Percentiles rank a stretch among this genome's conserved stretches.
These are phyloP conservation scores for Poecilia gillii DNA, from an alignment of 2,797 vertebrate genomes.

Conservation along the genomic window DNA sequence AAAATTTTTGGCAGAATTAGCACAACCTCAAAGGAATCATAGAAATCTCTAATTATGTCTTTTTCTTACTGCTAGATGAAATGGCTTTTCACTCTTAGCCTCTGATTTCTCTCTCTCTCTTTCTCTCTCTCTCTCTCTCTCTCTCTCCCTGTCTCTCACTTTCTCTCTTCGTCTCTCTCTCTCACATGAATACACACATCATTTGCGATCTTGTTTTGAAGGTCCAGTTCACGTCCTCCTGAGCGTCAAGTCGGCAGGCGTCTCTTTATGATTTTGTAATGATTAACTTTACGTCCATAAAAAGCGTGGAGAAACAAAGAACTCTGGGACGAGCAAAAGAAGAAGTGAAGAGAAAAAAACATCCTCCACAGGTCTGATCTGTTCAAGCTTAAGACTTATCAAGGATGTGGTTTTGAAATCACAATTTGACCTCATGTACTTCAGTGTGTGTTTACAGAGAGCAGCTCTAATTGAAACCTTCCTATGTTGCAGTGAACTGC, in stretches of 20 bases:
- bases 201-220: constrained; percentile 1
- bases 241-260: background rate
- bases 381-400: background rate
- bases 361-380: constrained; percentile 17
- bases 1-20: constrained; percentile 9
- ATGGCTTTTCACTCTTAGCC: background rate
- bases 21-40: constrained; percentile 46
- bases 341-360: constrained; percentile 5
- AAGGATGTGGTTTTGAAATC: background rate
- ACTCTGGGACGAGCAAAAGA: background rate
- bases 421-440: background rate
- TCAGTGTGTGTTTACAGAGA: background rate
- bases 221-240: constrained; percentile 15
- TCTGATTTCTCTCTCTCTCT: background rate
- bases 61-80: constrained; percentile 26
- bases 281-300: constrained; percentile 46
- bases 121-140: background rate
- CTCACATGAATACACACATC: background rate
- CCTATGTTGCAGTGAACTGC: constrained; percentile 29
- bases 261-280: constrained; percentile 30
- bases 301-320: background rate
- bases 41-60: constrained; percentile 46
- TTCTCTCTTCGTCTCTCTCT: background rate
- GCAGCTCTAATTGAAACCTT: constrained; percentile 5
- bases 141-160: constrained; percentile 3